Percentiles rank a stretch among this genome's conserved stretches.
Evolutionary conservation across 2,797 vertebrate genomes (phyloP).

Genomic region (Carduelis carduelis): DNA sequence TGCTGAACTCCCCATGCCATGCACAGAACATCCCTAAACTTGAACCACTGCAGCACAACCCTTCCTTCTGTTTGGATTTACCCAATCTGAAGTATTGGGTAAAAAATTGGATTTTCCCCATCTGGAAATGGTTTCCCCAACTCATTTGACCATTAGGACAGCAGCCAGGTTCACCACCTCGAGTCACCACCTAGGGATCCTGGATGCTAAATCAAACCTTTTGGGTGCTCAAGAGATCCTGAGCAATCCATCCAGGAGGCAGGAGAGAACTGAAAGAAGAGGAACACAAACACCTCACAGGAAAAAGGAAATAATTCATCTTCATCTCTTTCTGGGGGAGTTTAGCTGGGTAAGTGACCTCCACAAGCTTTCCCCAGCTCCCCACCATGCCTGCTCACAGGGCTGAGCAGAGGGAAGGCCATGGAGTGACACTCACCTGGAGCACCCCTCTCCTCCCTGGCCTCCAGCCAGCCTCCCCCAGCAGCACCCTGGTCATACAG

Average conservation of each 20-base stretch:
- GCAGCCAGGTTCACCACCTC: not conserved
- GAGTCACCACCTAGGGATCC: not conserved
- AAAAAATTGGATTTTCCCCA: too few species aligned
- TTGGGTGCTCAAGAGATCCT: not conserved
- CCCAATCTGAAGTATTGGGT: not conserved
- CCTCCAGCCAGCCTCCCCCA: not conserved
- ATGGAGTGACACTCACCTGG: not conserved
- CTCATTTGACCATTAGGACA: not conserved
- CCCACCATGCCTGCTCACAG: accelerated
- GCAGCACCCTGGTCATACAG: accelerated
- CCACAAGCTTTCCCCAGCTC: not conserved
- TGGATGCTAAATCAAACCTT: not conserved
- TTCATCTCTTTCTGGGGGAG: not conserved
- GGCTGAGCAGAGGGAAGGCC: not conserved
- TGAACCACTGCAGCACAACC: not conserved
- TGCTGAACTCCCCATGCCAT: not conserved
- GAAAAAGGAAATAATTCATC: not conserved
- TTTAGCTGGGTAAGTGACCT: not conserved
- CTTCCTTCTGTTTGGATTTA: not conserved
- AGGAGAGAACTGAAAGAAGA: not conserved
- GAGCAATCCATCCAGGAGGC: not conserved
- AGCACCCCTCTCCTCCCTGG: not conserved
- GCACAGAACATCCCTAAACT: not conserved
- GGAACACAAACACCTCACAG: not conserved
- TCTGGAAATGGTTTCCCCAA: not conserved